phyloP scores from a whole-genome alignment of 30 jellyfish, hydroid and myxozoan genomes.

The Nemopilema nomurai region DNA sequence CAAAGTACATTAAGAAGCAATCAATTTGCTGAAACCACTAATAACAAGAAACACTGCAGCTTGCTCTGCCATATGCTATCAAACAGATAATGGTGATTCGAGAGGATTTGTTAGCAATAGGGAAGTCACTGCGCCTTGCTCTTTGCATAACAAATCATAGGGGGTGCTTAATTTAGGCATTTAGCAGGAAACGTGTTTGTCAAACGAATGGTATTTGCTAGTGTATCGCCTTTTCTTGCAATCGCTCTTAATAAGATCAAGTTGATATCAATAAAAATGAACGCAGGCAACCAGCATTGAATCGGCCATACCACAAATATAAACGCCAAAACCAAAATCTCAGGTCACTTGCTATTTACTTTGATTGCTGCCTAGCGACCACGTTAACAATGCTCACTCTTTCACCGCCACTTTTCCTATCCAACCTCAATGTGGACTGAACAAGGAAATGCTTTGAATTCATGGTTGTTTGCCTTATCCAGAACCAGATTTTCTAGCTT shows the following conservation, averaged over 20 bases:
- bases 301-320: slow-evolving; percentile 8
- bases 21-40: not conserved
- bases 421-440: not conserved
- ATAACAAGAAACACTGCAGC: not conserved
- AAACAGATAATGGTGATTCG: not conserved
- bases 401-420: not conserved
- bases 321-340: slow-evolving; percentile 19
- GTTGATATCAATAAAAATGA: not conserved
- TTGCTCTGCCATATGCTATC: not conserved
- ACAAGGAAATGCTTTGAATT: not conserved
- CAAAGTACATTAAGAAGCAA: too few relatives aligned
- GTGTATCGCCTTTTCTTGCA: not conserved
- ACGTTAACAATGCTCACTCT: not conserved
- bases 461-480: not conserved
- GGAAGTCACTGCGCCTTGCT: too few relatives aligned
- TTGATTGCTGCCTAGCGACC: not conserved
- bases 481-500: not conserved
- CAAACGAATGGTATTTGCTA: not conserved
- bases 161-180: not conserved
- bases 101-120: too few relatives aligned
- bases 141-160: not conserved
- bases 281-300: not conserved
- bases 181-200: not conserved
- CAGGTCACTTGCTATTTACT: slow-evolving; percentile 9
- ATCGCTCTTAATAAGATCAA: not conserved